A percentile compares a stretch with the other conserved stretches of the same genome.
These are phyloP conservation scores for Umimayanthus kanabou DNA, from an alignment of 92 coral and sea anemone species.

Conservation along the genomic window DNA sequence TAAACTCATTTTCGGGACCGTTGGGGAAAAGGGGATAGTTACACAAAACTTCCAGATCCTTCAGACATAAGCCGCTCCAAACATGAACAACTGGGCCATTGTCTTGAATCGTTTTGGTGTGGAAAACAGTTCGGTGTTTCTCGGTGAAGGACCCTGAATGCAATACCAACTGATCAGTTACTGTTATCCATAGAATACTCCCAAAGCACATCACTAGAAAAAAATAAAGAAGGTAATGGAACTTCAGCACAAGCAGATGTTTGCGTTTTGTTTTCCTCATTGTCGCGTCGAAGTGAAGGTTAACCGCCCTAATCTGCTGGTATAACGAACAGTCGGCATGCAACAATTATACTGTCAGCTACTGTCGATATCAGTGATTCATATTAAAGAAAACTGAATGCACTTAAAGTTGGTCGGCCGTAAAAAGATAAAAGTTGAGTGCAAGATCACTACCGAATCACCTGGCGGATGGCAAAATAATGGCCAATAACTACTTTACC, in stretches of 20 bases:
- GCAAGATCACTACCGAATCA: too few species aligned
- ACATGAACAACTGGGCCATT: slow-evolving; percentile 1
- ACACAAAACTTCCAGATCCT: neutral
- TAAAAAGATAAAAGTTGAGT: too few species aligned
- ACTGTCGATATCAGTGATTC: too few species aligned
- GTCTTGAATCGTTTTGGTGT: neutral
- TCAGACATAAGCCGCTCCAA: slow-evolving; percentile 20
- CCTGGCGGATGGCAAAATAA: too few species aligned
- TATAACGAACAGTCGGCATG: too few species aligned
- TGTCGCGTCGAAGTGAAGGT: neutral
- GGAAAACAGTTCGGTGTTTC: neutral
- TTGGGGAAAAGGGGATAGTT: slow-evolving; percentile 26
- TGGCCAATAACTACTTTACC: too few species aligned
- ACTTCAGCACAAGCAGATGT: neutral
- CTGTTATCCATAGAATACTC: neutral
- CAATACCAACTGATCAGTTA: neutral
- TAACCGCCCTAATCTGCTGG: too few species aligned
- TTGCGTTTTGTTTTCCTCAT: neutral
- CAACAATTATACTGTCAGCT: too few species aligned
- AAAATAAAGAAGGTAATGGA: neutral
- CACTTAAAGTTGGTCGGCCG: too few species aligned
- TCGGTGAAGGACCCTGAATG: neutral
- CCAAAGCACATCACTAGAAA: slow-evolving; percentile 10
- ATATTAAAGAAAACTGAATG: too few species aligned
- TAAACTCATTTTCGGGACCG: neutral